Percentiles rank a stretch among this genome's conserved stretches.
Evolutionary conservation across 2,797 vertebrate genomes (phyloP).

Genomic region (Gobio occitaniae): DNA sequence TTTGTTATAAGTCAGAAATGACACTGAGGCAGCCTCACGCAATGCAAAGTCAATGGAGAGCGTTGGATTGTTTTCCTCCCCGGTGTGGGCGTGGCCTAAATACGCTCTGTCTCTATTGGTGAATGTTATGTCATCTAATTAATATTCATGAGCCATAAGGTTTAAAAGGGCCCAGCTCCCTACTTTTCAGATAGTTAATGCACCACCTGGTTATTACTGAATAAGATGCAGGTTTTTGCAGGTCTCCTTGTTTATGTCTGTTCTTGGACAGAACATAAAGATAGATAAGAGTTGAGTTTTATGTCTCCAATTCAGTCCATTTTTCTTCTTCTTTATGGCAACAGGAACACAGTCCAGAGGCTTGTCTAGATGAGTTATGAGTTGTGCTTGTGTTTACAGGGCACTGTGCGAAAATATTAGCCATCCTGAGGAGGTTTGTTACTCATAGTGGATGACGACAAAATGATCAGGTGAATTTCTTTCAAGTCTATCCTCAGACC

Average conservation of each 20-base stretch:
- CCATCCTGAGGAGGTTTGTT: conserved; percentile 91
- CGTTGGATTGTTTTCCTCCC: no score
- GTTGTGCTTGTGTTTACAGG: conserved; percentile 69
- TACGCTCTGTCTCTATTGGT: neutral
- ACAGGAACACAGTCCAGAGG: neutral
- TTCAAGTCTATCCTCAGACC: neutral
- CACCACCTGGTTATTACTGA: neutral
- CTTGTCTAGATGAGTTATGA: neutral
- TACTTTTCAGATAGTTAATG: neutral
- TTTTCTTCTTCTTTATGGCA: neutral
- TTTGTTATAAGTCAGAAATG: no score
- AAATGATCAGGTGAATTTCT: conserved; percentile 86
- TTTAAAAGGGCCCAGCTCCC: neutral
- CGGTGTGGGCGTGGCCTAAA: no score
- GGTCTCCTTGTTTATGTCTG: neutral
- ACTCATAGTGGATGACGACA: conserved; percentile 91
- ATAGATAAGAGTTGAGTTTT: neutral
- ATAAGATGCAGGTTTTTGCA: neutral
- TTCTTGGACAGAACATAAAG: neutral
- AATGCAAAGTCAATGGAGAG: no score
- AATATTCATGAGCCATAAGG: neutral
- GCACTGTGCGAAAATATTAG: conserved; percentile 94
- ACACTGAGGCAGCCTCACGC: no score
- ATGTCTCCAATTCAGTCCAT: neutral
- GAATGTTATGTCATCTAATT: neutral